Conservation (phyloP, 2,113 vertebrate genomes). For the Motacilla alba region DNA sequence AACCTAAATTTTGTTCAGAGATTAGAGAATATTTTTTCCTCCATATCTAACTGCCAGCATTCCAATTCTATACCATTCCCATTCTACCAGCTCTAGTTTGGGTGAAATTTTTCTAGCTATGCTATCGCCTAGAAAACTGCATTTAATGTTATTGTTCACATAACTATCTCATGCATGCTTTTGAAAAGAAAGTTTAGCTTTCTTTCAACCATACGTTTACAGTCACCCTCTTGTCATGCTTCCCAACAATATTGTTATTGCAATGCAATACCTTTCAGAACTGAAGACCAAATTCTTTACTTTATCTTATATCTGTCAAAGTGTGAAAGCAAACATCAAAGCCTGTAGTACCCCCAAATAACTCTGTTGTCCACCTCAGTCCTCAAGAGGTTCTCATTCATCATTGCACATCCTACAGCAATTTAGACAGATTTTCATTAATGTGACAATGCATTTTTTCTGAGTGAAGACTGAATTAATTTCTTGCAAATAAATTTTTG, state of each 20-base stretch:
- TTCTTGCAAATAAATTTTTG: not conserved
- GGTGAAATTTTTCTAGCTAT: not conserved
- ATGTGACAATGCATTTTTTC: not conserved
- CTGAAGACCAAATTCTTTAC: not conserved
- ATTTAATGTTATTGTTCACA: accelerated
- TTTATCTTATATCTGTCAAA: not conserved
- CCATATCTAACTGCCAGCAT: not conserved
- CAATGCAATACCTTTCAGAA: not conserved
- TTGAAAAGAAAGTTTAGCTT: not conserved
- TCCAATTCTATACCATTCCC: not conserved
- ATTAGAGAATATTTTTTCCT: not conserved
- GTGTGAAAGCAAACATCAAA: not conserved
- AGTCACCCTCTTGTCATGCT: not conserved
- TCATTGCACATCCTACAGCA: not conserved
- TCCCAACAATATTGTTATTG: not conserved
- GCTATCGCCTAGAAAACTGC: not conserved
- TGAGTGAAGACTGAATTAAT: not conserved
- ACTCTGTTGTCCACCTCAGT: not conserved
- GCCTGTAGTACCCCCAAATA: not conserved
- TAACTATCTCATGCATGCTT: not conserved
- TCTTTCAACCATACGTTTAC: not conserved
- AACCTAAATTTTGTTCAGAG: not conserved
- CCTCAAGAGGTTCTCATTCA: not conserved
- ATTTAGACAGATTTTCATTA: not conserved
- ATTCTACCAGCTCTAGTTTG: not conserved